phyloP scores from a whole-genome alignment of 2,888 invertebrate species.

The Leptopilina syphax region DNA sequence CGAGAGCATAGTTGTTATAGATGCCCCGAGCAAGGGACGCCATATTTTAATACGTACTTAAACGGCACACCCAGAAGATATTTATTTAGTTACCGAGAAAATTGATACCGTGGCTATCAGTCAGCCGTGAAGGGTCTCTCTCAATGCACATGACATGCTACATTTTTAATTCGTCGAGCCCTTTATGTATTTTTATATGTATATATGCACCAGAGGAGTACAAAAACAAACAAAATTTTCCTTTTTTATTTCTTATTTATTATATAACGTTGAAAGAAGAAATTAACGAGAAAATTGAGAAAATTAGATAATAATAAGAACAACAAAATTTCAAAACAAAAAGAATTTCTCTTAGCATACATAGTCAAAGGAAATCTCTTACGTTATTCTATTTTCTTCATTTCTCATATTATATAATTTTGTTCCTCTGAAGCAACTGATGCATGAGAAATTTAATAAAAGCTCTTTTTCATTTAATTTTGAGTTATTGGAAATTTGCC shows the following conservation, averaged over 20 bases:
- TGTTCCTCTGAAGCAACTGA: slow-evolving; percentile 7
- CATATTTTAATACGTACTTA: slow-evolving; percentile 41
- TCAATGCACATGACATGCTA: slow-evolving; percentile 24
- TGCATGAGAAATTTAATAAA: slow-evolving; percentile 10
- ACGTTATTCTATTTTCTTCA: slow-evolving; percentile 1
- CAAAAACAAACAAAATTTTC: background rate
- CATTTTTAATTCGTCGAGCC: slow-evolving; percentile 33
- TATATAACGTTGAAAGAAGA: no score
- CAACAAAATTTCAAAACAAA: no score
- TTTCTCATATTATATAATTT: background rate
- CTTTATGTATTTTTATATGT: background rate
- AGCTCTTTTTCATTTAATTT: slow-evolving; percentile 6
- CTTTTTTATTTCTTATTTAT: background rate
- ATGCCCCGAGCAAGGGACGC: slow-evolving; percentile 34
- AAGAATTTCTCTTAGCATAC: no score
- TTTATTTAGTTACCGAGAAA: slow-evolving; percentile 40
- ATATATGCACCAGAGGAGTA: background rate
- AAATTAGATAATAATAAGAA: no score
- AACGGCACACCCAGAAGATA: slow-evolving; percentile 41
- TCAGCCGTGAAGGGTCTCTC: slow-evolving; percentile 39
- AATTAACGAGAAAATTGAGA: no score
- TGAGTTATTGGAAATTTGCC: background rate
- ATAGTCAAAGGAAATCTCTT: background rate
- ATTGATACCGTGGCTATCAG: slow-evolving; percentile 39
- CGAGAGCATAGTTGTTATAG: slow-evolving; percentile 35